Percentiles rank a stretch among this genome's conserved stretches.
Conservation (phyloP, 92 coral and sea anemone genomes). For the Porites divaricata region DNA sequence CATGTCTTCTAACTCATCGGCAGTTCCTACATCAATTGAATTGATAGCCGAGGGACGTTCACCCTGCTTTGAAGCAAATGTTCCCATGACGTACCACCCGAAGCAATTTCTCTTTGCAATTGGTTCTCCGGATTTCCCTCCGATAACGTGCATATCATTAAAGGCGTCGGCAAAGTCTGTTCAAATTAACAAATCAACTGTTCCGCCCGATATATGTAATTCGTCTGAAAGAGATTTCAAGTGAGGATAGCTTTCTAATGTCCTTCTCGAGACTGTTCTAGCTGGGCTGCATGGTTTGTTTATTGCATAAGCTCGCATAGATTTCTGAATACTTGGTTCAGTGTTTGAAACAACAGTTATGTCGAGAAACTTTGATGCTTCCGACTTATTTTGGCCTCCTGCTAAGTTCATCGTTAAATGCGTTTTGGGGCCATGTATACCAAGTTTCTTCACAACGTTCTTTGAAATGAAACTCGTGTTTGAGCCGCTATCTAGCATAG, state of each 20-base stretch:
- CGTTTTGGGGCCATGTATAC: too few relatives aligned
- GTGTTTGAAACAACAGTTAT: constrained; percentile 36
- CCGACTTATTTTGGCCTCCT: constrained; percentile 55
- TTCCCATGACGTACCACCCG: constrained; percentile 68
- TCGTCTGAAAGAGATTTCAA: constrained; percentile 42
- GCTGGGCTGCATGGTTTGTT: constrained; percentile 66
- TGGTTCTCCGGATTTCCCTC: constrained; percentile 49
- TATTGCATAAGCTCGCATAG: too few relatives aligned
- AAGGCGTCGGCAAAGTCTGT: constrained; percentile 74
- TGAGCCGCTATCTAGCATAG: too few relatives aligned
- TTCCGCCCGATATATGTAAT: constrained; percentile 68
- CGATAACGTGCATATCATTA: constrained; percentile 44
- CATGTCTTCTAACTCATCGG: too few relatives aligned
- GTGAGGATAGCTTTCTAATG: constrained; percentile 57
- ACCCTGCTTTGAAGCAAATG: background rate
- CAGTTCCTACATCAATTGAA: too few relatives aligned
- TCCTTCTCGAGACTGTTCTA: too few relatives aligned
- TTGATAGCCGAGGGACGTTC: background rate
- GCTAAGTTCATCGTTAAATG: too few relatives aligned
- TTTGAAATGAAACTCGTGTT: too few relatives aligned
- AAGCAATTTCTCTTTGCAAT: constrained; percentile 16
- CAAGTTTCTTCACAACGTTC: too few relatives aligned
- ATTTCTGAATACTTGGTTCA: too few relatives aligned
- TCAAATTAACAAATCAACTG: too few relatives aligned
- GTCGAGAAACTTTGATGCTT: constrained; percentile 50